Evolutionary conservation across 2,888 invertebrate species (phyloP), one percentile per base, ranked within the genome.

Genomic region (Rhynchonema sp.): DNA sequence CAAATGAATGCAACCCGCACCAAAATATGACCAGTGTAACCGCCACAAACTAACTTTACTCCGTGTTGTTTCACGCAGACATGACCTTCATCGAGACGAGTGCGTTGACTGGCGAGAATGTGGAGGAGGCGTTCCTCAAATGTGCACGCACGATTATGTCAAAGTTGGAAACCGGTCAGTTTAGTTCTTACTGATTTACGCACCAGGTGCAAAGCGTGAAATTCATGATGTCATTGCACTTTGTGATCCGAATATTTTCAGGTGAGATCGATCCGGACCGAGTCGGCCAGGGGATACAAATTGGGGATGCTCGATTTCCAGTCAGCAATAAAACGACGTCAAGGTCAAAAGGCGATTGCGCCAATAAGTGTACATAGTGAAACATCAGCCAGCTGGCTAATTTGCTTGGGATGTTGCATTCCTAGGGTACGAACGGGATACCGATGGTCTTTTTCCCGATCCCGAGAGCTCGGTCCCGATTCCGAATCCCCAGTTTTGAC

Each of bases 21-120:
- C n/a, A n/a, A n/a, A n/a, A n/a, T n/a, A n/a, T n/a, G n/a, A n/a
- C n/a, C n/a, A n/a, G n/a, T n/a, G n/a, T n/a, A n/a, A n/a, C n/a
- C n/a, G n/a, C n/a, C n/a, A n/a, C n/a, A n/a, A n/a, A n/a, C n/a
- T n/a, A n/a, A n/a, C n/a, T n/a, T n/a, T n/a, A n/a, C n/a, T n/a
- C n/a, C n/a, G 60, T 79, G 79, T 17, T 38, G 38, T 38, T 38
- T 38, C 38, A 6, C 6, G 62, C 75, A 85, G 85, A 85, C 70
- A 74, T 86, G 63, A 83, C 84, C 78, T 86, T 86, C 70, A 76
- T 86, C 64, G 86, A 86, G 73, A 84, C 85, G 17, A 85, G 85
- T 78, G 86, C 86, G 63, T 82, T 85, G 74, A 85, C 84, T 1
- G 86, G 86, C 52, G 85, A 86, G 75, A 85, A 85, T 78, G 85